Base-by-base conservation (phyloP, 2,113 vertebrate species). In the Corythornis madagascariensis region DNA sequence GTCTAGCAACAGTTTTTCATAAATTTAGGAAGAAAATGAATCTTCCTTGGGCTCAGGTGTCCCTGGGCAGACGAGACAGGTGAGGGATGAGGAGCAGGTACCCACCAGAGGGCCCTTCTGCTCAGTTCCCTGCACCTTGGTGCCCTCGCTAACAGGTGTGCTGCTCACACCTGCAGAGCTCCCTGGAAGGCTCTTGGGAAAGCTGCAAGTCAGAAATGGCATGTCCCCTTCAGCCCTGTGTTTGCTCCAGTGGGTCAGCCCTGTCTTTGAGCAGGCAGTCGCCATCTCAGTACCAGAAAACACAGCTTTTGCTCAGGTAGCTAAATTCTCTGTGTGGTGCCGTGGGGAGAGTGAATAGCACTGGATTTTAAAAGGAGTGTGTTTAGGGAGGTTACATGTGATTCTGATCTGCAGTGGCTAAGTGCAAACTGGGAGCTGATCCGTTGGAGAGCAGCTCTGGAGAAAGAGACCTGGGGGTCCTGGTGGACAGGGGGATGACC, bases 311-410 rank as follows among this genome's bases (percentile, higher is more conserved):
- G 61, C 35, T 79, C 9, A 4, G 5, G 20, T 64, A 82, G 43
- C 48, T 66, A 38, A 78, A 59, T 66, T 42, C 29, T 57, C 45
- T 50, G 3, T 29, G 18, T 12, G 28, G 24, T 21, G 16, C 45
- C 3, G 2, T 2, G 6, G n/a, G 42, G 35, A 61, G n/a, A 0
- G 1, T 6, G 25, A 61, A 21, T 7, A 48, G 33, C 10, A 4
- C 3, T 40, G 55, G 26, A 33, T 69, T 82, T 75, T 60, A n/a
- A 48, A 42, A 50, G 40, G 21, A 33, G 17, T 17, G 7, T 13
- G 4, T 66, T 78, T 26, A 28, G 25, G 35, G 42, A 59, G 7
- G 65, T 74, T 64, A 48, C 5, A 4, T 42, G 5, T 13, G 28
- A 45, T 47, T 33, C 33, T 65, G 21, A 12, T 16, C 20, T 0